phyloP scores from a whole-genome alignment of 2,797 vertebrate species.

The Urosaurus nigricauda region DNA sequence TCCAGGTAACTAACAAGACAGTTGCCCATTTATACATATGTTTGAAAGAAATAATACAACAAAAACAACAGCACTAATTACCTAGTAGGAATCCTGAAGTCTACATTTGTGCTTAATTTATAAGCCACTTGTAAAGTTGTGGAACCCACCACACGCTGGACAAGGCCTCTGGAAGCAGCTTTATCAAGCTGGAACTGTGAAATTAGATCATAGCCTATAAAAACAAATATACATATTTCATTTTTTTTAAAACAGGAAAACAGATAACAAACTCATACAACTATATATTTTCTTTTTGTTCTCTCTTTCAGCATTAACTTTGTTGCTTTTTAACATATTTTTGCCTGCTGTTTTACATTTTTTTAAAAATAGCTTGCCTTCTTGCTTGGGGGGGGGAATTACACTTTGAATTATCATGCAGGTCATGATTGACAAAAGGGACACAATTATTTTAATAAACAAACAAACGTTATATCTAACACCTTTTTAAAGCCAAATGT shows the following conservation, averaged over 20 bases:
- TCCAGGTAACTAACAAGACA: background rate
- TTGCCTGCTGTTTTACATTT: background rate
- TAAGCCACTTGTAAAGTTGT: conserved; percentile 85
- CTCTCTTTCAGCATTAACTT: background rate
- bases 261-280: conserved; percentile 7
- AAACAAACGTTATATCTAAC: conserved; percentile 4
- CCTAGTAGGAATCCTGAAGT: conserved; percentile 91
- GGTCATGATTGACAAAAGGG: background rate
- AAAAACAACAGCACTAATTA: conserved; percentile 61
- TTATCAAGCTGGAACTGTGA: conserved; percentile 91
- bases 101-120: conserved; percentile 85
- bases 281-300: background rate
- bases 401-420: background rate
- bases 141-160: conserved; percentile 84
- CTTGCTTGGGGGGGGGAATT: background rate
- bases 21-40: background rate
- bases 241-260: conserved; percentile 4
- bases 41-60: background rate
- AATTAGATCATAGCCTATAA: conserved; percentile 89
- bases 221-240: conserved; percentile 23
- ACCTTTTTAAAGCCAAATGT: conserved; percentile 13
- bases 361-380: background rate
- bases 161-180: conserved; percentile 84
- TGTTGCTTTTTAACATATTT: background rate
- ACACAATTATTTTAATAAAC: background rate